Evolutionary conservation across 2,888 invertebrate species (phyloP).

Genomic region (Plutella xylostella): DNA sequence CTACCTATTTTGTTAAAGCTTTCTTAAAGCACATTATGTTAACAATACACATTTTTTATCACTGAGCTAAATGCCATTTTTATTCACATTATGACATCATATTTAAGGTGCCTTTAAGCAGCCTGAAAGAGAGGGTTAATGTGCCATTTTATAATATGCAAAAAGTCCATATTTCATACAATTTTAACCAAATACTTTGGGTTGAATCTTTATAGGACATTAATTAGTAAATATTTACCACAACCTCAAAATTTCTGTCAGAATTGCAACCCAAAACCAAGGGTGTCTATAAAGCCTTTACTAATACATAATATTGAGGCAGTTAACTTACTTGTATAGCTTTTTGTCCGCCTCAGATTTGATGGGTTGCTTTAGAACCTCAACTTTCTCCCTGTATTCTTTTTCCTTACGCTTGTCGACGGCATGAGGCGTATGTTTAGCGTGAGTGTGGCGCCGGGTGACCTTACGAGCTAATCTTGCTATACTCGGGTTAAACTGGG

Average conservation of each 20-base stretch:
- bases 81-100: too few species aligned
- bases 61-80: too few species aligned
- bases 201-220: too few species aligned
- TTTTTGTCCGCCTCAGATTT: constrained; percentile 85
- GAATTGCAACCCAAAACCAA: not conserved
- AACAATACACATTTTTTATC: too few species aligned
- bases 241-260: not conserved
- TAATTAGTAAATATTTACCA: not conserved
- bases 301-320: not conserved
- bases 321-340: constrained; percentile 74
- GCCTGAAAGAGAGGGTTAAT: too few species aligned
- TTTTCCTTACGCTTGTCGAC: constrained; percentile 27
- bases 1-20: too few species aligned
- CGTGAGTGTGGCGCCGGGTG: too few species aligned
- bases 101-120: too few species aligned
- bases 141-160: too few species aligned
- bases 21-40: too few species aligned
- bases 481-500: too few species aligned
- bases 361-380: constrained; percentile 67
- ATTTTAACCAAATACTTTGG: not conserved
- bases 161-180: not conserved
- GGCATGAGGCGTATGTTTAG: constrained; percentile 31
- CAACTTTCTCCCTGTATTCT: constrained; percentile 57
- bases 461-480: too few species aligned
- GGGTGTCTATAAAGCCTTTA: not conserved